Conservation (phyloP, 1,140 invertebrate species). For the Hestina assimilis region DNA sequence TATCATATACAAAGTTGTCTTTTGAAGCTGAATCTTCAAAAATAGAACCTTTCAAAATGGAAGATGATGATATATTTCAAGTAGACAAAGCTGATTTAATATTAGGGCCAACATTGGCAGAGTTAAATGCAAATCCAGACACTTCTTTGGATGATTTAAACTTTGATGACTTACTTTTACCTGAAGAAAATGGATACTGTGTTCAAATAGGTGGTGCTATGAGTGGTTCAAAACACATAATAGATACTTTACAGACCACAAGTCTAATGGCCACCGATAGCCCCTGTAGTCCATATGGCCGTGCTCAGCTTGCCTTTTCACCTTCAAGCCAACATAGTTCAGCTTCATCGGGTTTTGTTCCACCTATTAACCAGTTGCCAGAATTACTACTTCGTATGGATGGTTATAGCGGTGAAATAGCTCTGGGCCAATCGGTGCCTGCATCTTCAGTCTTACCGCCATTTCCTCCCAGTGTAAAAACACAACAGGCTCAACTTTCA, state of each 20-base stretch:
- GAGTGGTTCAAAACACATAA: conserved; percentile 61
- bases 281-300: conserved; percentile 68
- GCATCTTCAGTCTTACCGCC: conserved; percentile 70
- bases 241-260: conserved; percentile 65
- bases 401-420: conserved; percentile 72
- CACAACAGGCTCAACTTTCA: conserved; percentile 83
- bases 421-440: conserved; percentile 81
- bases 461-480: conserved; percentile 65
- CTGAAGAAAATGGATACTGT: conserved; percentile 81
- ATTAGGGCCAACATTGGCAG: conserved; percentile 90
- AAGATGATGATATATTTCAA: conserved; percentile 94
- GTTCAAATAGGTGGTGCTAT: conserved; percentile 73
- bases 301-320: conserved; percentile 77
- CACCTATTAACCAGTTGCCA: conserved; percentile 79
- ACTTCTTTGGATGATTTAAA: conserved; percentile 89
- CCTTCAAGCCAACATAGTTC: conserved; percentile 80
- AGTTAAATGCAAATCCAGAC: conserved; percentile 92
- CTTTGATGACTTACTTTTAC: conserved; percentile 90
- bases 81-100: conserved; percentile 92
- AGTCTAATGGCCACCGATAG: conserved; percentile 69
- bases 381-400: conserved; percentile 83
- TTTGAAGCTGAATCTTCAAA: conserved; percentile 76
- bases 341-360: conserved; percentile 79
- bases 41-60: conserved; percentile 85
- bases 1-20: conserved; percentile 66